Conservation (phyloP, 2,797 vertebrate species). For the Chelonia mydas region DNA sequence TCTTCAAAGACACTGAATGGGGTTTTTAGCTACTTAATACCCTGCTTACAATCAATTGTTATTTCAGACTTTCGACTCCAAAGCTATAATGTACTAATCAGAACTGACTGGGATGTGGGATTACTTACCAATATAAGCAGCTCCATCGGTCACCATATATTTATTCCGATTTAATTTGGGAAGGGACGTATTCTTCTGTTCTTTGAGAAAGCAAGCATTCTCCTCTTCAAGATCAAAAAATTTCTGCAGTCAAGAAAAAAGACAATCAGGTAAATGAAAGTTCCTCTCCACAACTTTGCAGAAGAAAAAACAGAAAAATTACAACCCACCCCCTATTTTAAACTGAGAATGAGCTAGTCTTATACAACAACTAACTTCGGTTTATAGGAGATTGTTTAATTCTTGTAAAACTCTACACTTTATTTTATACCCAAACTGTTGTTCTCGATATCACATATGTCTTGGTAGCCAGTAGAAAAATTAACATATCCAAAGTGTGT, state of each 20-base stretch:
- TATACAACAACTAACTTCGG: neutral
- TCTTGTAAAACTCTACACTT: neutral
- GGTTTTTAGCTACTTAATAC: neutral
- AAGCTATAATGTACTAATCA: neutral
- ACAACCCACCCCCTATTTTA: neutral
- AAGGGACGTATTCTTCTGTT: constrained; percentile 84
- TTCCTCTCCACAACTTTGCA: accelerated
- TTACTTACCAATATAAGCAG: constrained; percentile 92
- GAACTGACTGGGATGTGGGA: neutral
- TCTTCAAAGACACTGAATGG: neutral
- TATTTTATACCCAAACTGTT: neutral
- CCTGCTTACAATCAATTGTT: neutral
- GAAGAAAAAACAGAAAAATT: neutral
- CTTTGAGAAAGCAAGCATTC: constrained; percentile 81
- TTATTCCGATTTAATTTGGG: constrained; percentile 92
- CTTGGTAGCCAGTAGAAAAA: constrained; percentile 35
- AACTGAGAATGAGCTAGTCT: neutral
- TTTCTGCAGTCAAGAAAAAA: constrained; percentile 83
- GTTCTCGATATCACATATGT: neutral
- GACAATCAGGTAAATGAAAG: constrained; percentile 40
- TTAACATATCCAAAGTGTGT: neutral
- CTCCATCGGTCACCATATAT: constrained; percentile 94
- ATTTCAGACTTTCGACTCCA: neutral
- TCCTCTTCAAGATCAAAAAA: constrained; percentile 91
- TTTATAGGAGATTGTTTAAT: neutral